Conservation (phyloP, 2,888 invertebrate genomes). For the Gymnoscelis rufifasciata region DNA sequence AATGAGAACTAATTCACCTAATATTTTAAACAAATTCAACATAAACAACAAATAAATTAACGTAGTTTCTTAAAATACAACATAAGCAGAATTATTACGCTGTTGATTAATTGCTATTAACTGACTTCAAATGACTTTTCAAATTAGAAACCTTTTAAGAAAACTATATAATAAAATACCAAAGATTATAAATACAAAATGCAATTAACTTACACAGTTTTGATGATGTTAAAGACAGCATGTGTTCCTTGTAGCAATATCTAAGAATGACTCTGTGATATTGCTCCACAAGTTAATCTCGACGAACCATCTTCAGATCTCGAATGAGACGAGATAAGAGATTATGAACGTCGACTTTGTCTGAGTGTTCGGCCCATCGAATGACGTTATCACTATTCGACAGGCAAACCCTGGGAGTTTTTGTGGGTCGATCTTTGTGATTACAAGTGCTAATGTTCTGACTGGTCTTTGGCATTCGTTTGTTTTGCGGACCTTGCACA, state of each 20-base stretch:
- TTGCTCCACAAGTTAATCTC: not conserved
- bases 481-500: not conserved
- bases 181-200: not conserved
- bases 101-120: too few relatives aligned
- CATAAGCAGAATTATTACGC: too few relatives aligned
- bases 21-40: too few relatives aligned
- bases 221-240: slow-evolving; percentile 8
- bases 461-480: not conserved
- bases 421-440: not conserved
- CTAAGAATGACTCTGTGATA: slow-evolving; percentile 14
- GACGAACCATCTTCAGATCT: slow-evolving; percentile 14
- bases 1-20: too few relatives aligned
- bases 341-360: slow-evolving; percentile 13
- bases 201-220: not conserved
- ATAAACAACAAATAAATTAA: too few relatives aligned
- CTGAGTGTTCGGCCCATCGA: slow-evolving; percentile 13
- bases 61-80: too few relatives aligned
- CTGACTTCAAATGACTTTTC: too few relatives aligned
- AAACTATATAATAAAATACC: not conserved
- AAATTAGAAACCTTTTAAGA: too few relatives aligned
- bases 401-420: not conserved
- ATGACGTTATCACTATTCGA: not conserved
- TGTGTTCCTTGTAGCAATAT: slow-evolving; percentile 20
- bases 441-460: too few relatives aligned
- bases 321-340: slow-evolving; percentile 25